Evolutionary conservation across 2,888 invertebrate genomes (phyloP).

Genomic region (Caenorhabditis parvicauda): DNA sequence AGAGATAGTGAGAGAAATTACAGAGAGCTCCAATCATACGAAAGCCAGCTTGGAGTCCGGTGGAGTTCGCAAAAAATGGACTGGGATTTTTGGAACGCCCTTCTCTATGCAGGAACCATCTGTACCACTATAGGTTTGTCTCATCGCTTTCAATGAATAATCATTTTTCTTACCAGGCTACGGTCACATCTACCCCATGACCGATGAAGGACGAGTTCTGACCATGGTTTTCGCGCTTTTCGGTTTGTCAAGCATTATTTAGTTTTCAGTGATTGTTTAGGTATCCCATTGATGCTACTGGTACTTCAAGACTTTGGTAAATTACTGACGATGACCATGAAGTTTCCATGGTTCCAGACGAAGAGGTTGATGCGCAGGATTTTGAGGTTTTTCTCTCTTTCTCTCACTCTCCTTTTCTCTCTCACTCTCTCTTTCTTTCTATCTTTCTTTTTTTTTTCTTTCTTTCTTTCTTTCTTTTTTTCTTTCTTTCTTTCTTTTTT

Average conservation of each 20-base stretch:
- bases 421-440: neutral
- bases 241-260: conserved; percentile 15
- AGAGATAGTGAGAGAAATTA: too few species aligned
- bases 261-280: conserved; percentile 7
- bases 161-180: conserved; percentile 39
- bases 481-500: neutral
- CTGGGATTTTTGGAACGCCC: conserved; percentile 49
- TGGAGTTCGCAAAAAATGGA: conserved; percentile 52
- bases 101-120: conserved; percentile 42
- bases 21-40: conserved; percentile 31
- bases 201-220: conserved; percentile 35
- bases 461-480: neutral
- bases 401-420: neutral
- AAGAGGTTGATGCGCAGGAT: conserved; percentile 39
- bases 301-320: conserved; percentile 50
- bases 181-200: conserved; percentile 52
- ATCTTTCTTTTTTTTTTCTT: too few species aligned
- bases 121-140: conserved; percentile 18
- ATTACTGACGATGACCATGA: conserved; percentile 50
- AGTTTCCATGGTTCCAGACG: conserved; percentile 55
- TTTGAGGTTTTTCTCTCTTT: conserved; percentile 14
- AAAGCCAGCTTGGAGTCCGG: conserved; percentile 35
- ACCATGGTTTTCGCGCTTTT: conserved; percentile 50
- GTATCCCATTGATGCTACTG: conserved; percentile 48
- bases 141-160: neutral